These are phyloP conservation scores for Meriones unguiculatus DNA, from an alignment of 2,113 vertebrate genomes.

Conservation along the genomic window DNA sequence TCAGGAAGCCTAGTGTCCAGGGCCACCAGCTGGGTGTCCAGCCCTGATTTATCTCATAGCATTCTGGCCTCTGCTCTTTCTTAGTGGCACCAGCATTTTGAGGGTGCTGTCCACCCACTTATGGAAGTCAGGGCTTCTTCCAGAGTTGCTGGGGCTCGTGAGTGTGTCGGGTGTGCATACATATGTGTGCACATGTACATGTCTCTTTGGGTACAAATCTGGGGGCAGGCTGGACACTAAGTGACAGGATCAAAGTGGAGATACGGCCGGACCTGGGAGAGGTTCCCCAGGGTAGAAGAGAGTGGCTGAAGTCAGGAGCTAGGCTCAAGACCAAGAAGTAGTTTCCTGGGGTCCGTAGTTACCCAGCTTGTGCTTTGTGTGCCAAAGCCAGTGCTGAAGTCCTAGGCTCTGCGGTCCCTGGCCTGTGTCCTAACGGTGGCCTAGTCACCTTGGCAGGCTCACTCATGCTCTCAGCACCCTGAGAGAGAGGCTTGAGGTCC, in stretches of 20 bases:
- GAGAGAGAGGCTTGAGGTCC: too few species aligned
- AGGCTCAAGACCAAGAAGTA: background rate
- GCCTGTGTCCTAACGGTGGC: background rate
- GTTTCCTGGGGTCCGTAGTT: too few species aligned
- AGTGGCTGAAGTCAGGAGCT: background rate
- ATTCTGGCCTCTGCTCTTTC: background rate
- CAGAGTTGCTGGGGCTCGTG: too few species aligned
- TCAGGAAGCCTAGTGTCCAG: background rate
- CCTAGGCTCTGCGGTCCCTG: background rate
- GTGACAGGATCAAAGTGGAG: background rate
- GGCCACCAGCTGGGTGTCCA: too few species aligned
- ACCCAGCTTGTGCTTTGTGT: background rate
- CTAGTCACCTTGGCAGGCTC: background rate
- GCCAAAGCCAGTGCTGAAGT: background rate
- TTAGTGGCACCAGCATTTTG: background rate
- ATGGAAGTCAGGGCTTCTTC: background rate
- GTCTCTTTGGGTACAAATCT: background rate
- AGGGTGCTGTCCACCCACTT: background rate
- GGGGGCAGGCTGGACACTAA: background rate
- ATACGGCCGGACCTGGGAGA: background rate
- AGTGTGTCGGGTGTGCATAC: too few species aligned
- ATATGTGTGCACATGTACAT: too few species aligned
- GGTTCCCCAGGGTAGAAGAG: background rate
- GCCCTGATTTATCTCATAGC: background rate
- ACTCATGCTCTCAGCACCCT: background rate